These are phyloP conservation scores for Melanotus villosus DNA, from an alignment of 2,888 invertebrate genomes.

Conservation along the genomic window DNA sequence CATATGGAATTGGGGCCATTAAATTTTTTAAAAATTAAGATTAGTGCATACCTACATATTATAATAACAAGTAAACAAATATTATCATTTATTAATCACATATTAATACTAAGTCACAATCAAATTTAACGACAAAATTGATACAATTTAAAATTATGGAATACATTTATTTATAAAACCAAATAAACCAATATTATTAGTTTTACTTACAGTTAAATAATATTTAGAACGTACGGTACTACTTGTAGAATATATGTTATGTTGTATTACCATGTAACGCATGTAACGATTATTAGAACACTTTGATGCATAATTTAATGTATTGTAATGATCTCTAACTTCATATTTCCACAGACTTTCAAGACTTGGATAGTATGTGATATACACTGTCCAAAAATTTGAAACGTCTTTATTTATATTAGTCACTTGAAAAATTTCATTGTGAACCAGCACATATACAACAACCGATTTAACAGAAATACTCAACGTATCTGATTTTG, in stretches of 20 bases:
- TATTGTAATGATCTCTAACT: constrained; percentile 1
- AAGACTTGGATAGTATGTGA: background rate
- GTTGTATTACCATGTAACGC: too few relatives aligned
- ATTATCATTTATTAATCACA: too few relatives aligned
- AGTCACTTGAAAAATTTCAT: constrained; percentile 5
- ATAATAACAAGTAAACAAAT: too few relatives aligned
- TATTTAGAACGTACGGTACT: background rate
- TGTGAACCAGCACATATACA: background rate
- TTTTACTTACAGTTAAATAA: constrained; percentile 2
- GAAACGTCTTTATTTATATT: background rate
- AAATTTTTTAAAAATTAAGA: too few relatives aligned
- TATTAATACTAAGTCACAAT: too few relatives aligned
- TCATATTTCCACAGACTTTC: background rate
- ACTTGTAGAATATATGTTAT: background rate
- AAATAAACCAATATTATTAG: too few relatives aligned
- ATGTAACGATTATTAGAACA: background rate
- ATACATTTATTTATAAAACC: too few relatives aligned
- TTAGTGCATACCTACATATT: too few relatives aligned
- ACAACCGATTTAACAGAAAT: background rate
- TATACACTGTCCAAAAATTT: background rate
- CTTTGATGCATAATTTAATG: background rate
- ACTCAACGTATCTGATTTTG: background rate
- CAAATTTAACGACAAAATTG: too few relatives aligned
- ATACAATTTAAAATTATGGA: too few relatives aligned
- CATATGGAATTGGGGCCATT: too few relatives aligned